Evolutionary conservation across 2,888 invertebrate genomes (phyloP), one percentile per base, ranked within the genome.

Genomic region (Cactoblastis cactorum): DNA sequence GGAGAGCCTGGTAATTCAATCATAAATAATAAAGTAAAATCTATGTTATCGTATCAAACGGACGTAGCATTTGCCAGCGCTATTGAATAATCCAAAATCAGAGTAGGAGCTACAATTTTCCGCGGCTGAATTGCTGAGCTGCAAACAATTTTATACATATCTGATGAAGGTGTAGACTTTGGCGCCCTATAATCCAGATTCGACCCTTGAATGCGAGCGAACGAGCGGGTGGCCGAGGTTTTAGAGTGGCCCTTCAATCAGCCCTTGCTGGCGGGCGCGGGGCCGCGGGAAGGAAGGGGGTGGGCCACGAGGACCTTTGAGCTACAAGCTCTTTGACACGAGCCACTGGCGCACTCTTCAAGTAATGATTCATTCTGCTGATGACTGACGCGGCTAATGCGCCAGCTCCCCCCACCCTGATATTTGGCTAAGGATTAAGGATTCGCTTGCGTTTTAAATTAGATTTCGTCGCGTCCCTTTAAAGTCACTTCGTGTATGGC

Each of bases 321-420:
- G 85, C 86, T 83, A 73, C 80, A 80, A 75, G 79, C 87, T 84
- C 87, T 88, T 89, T 87, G 87, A 87, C 87, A 86, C 88, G 84
- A 86, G 84, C 85, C 83, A 86, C 87, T 85, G 83, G 76, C 84
- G 85, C 77, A 82, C 88, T 87, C 88, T 88, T 88, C 87, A 89
- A 88, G 86, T 89, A 89, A 89, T 88, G 88, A 88, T 88, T 87
- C 87, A 88, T 87, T 88, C 87, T 86, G 77, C 83, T 86, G 88
- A 86, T 86, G 86, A 87, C 80, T 86, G 84, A 84, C 85, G 80
- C 83, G 71, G 86, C 87, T 88, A 88, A 87, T 88, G 80, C 85
- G 76, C 60, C 81, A 71, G 75, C 74, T 79, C 76, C 69, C 71
- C 71, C 73, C 72, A 71, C 63, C 69, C 61, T 68, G 62, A 74